Evolutionary conservation across 2,888 invertebrate species (phyloP).

Genomic region (Caenorhabditis imperialis): DNA sequence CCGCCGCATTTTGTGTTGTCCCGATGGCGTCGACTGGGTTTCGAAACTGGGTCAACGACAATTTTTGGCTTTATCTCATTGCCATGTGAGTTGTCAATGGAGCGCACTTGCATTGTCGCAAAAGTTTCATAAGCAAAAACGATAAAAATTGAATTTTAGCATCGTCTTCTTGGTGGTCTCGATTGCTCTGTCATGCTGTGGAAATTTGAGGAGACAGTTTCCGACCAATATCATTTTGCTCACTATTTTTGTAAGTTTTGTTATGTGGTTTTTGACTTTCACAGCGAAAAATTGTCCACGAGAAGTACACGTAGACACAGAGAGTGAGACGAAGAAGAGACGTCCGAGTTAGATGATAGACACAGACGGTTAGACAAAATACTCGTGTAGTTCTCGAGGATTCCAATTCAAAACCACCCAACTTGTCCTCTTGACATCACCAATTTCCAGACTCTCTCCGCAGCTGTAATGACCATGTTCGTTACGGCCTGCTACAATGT

Average conservation of each 20-base stretch:
- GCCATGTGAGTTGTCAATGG: conserved; percentile 45
- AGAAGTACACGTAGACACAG: too few species aligned
- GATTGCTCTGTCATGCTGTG: conserved; percentile 80
- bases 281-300: too few species aligned
- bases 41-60: conserved; percentile 38
- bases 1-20: conserved; percentile 68
- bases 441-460: conserved; percentile 64
- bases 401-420: too few species aligned
- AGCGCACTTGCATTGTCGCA: too few species aligned
- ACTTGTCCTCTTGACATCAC: too few species aligned
- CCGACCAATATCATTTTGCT: conserved; percentile 80
- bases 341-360: not conserved
- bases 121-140: not conserved
- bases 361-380: too few species aligned
- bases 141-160: conserved; percentile 35
- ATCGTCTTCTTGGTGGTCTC: conserved; percentile 80
- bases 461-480: conserved; percentile 71
- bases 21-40: conserved; percentile 60
- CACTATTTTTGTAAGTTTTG: conserved; percentile 64
- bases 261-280: too few species aligned
- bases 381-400: not conserved
- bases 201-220: conserved; percentile 78
- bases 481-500: conserved; percentile 69
- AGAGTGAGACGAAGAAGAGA: not conserved
- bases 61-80: conserved; percentile 49